Conservation (phyloP, 2,113 vertebrate species). For the Catharus fuscescens region DNA sequence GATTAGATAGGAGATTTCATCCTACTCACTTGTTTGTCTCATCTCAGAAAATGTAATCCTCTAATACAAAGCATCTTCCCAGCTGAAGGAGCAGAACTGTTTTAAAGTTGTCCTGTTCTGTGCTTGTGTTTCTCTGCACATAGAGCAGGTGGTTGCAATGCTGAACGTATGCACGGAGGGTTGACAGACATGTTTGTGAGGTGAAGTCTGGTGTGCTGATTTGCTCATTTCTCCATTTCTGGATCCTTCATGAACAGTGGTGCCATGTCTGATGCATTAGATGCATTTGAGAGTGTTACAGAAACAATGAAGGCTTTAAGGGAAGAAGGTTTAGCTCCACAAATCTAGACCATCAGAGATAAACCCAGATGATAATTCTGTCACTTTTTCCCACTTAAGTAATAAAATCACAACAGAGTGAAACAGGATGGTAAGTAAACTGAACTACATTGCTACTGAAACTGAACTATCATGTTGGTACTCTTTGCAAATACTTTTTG, state of each 20-base stretch:
- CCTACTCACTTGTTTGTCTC: conserved; percentile 11
- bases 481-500: neutral
- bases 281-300: neutral
- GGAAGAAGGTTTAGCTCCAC: neutral
- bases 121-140: neutral
- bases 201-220: neutral
- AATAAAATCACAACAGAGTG: neutral
- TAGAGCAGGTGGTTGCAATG: neutral
- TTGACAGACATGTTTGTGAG: neutral
- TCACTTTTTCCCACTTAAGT: neutral
- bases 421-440: neutral
- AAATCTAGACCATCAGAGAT: neutral
- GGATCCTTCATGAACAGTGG: neutral
- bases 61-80: neutral
- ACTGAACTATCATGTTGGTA: neutral
- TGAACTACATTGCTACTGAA: neutral
- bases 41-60: neutral
- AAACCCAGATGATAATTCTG: neutral
- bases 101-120: neutral
- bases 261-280: neutral
- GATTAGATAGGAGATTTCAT: neutral
- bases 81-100: neutral
- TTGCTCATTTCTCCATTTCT: neutral
- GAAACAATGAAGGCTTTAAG: neutral
- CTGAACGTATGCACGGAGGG: neutral